Percentiles rank a stretch among this genome's conserved stretches.
These are phyloP conservation scores for Dyspetes luteomarginatus DNA, from an alignment of 2,888 invertebrate genomes.

Conservation along the genomic window DNA sequence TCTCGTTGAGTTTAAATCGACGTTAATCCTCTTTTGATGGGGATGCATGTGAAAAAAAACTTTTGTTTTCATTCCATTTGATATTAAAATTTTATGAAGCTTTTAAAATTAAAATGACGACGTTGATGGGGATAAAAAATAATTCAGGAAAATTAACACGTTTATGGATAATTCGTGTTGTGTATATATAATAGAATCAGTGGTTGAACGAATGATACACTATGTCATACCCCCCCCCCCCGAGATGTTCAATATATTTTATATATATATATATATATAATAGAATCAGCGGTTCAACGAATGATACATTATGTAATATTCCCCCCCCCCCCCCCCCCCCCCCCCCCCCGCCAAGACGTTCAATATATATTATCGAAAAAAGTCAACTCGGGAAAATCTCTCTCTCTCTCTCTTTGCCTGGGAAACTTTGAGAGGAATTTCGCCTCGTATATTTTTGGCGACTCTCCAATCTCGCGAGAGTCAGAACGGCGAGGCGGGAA, in stretches of 20 bases:
- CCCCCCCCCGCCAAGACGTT: background rate
- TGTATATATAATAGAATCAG: background rate
- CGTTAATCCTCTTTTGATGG: too few relatives aligned
- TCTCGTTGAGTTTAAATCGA: slow-evolving; percentile 48
- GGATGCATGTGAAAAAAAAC: too few relatives aligned
- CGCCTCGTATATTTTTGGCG: slow-evolving; percentile 69
- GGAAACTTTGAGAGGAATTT: slow-evolving; percentile 47
- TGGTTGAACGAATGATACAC: background rate
- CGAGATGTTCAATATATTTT: slow-evolving; percentile 22
- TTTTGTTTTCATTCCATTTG: slow-evolving; percentile 71
- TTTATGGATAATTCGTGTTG: background rate
- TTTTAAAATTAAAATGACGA: background rate
- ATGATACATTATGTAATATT: background rate
- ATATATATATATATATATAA: too few relatives aligned
- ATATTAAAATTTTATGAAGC: background rate
- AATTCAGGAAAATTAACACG: too few relatives aligned
- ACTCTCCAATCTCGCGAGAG: slow-evolving; percentile 66
- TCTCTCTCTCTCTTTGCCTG: slow-evolving; percentile 35
- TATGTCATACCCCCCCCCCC: background rate
- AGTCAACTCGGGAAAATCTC: slow-evolving; percentile 32
- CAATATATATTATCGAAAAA: slow-evolving; percentile 34
- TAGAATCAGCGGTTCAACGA: background rate
- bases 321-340: too few relatives aligned
- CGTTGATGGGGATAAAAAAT: background rate
- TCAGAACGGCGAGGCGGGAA: slow-evolving; percentile 1